Evolutionary conservation across 2,113 vertebrate species (phyloP).

Genomic region (Cyprinodon brontotheroides): DNA sequence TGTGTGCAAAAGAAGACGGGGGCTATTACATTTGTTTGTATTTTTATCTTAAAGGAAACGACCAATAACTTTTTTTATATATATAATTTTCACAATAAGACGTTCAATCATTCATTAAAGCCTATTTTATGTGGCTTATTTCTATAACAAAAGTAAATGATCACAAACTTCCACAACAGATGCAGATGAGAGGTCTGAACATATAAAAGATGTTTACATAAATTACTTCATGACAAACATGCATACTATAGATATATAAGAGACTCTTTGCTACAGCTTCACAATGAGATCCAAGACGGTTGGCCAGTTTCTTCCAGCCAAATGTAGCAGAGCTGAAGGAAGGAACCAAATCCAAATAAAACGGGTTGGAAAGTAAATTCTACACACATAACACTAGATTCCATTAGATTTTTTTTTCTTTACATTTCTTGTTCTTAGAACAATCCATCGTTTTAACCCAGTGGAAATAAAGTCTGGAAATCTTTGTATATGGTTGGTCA

Average conservation of each 20-base stretch:
- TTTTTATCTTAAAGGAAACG: no score
- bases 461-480: background rate
- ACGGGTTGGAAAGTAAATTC: background rate
- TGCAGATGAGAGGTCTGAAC: background rate
- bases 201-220: no score
- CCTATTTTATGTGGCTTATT: no score
- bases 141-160: background rate
- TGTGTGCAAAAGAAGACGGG: background rate
- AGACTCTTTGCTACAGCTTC: background rate
- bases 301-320: no score
- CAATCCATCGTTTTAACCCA: background rate
- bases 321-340: background rate
- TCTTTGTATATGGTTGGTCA: no score
- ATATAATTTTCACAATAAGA: background rate
- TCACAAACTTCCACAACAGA: background rate
- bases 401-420: background rate
- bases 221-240: no score
- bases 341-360: background rate
- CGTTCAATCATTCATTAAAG: background rate
- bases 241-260: background rate
- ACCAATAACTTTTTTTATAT: background rate
- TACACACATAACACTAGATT: background rate
- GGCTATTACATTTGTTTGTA: background rate
- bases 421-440: background rate
- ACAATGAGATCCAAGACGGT: background rate